Base-by-base conservation (phyloP, 1,140 invertebrate genomes). In the Zaprionus inermis region DNA sequence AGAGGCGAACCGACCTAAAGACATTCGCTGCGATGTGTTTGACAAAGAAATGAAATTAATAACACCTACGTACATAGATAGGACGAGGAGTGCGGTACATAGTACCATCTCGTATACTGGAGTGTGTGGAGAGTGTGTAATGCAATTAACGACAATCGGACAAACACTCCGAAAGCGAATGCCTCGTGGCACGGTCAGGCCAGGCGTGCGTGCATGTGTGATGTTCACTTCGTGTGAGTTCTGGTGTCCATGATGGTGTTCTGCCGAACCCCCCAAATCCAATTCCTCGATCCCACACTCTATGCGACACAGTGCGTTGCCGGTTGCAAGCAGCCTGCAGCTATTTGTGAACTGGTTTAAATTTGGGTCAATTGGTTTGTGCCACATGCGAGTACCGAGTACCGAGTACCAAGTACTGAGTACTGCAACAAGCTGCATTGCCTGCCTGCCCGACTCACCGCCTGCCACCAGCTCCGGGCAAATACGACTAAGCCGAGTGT, bases 321-420 rank as follows among this genome's bases (percentile, higher is more conserved):
- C 52, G 72, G 72, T 69, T 85, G 73, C 65, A 78, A 83, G 71
- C 63, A 72, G 80, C 84, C 79, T 68, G 80, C 80, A 89, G 84
- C 80, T 81, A 78, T 79, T 79, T 79, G 78, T 78, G 74, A 74
- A 70, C 74, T 76, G 80, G 71, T 78, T 89, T 89, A 89, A 81
- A 84, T 89, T 89, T 89, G 80, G 84, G 84, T 84, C 84, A 79
- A 89, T 89, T 84, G 84, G 84, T 79, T 84, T 74, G 77, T 71
- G 77, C 74, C 84, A 73, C 80, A 89, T 84, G 59, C 55, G 51
- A 72, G 38, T 65, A 46, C 32, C 52, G 58, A 88, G 80, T 24
- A 28, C 24, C 24, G 1, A 28, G 24, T 28, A 28, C 24, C 24
- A 5, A 28, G 24, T 28, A 28, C 55, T 52, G 51, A 72, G 38